Evolutionary conservation across 2,113 vertebrate species (phyloP).

Genomic region (Eptatretus burgeri): DNA sequence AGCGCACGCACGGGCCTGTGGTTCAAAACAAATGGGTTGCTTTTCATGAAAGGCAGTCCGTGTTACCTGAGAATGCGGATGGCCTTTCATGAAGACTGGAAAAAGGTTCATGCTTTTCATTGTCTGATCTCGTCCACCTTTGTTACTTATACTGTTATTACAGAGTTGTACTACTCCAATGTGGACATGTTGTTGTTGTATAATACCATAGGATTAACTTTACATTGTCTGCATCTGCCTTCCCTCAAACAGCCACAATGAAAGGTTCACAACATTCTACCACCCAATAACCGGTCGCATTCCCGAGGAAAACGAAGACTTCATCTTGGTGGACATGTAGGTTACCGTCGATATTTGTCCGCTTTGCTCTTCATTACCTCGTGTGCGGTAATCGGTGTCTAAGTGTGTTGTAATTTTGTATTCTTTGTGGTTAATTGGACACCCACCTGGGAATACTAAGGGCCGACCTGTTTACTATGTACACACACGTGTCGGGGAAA

Average conservation of each 20-base stretch:
- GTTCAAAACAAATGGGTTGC: too few species aligned
- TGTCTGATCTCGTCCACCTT: not conserved
- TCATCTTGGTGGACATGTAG: conserved; percentile 5
- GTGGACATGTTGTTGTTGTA: not conserved
- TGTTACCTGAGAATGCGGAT: too few species aligned
- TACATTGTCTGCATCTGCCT: not conserved
- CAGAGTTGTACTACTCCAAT: not conserved
- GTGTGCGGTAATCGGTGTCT: not conserved
- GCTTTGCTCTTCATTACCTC: not conserved
- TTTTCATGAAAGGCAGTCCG: too few species aligned
- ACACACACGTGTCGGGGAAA: too few species aligned
- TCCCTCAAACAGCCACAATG: conserved; percentile 1
- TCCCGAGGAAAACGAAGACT: not conserved
- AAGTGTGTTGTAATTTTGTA: not conserved
- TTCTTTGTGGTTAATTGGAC: not conserved
- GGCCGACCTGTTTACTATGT: too few species aligned
- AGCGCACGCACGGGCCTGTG: too few species aligned
- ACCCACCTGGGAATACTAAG: not conserved
- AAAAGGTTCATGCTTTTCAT: not conserved
- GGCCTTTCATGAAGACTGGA: not conserved
- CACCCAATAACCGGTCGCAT: not conserved
- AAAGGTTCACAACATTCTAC: not conserved
- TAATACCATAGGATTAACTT: not conserved
- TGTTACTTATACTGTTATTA: not conserved
- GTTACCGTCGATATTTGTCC: not conserved